Conservation (phyloP, 2,113 vertebrate species). For the Natator depressus region DNA sequence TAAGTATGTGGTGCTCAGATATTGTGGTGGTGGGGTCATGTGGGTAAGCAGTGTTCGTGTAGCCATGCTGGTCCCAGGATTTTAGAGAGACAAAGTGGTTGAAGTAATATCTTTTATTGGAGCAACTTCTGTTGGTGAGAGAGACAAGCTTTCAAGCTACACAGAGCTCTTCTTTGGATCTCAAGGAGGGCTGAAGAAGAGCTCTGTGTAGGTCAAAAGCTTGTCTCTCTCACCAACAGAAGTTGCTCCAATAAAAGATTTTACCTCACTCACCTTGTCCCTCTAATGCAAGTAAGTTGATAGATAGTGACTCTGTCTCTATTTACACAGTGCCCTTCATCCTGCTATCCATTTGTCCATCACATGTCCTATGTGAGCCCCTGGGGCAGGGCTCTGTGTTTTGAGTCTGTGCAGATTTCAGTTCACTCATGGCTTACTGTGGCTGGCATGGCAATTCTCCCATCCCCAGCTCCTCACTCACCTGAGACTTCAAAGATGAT, state of each 20-base stretch:
- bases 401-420: neutral
- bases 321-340: neutral
- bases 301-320: neutral
- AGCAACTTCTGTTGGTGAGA: no score
- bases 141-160: no score
- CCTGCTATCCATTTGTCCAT: no score
- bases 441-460: neutral
- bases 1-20: no score
- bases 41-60: no score
- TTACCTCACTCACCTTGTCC: neutral
- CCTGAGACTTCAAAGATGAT: conserved; percentile 83
- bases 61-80: no score
- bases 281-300: neutral
- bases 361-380: neutral
- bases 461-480: conserved; percentile 37
- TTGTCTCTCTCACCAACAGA: neutral
- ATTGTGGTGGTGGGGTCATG: no score
- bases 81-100: no score
- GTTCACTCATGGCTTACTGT: neutral
- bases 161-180: no score
- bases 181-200: no score
- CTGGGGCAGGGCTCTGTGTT: rapidly evolving
- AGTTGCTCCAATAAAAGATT: neutral
- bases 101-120: no score
- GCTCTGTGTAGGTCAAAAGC: no score